Conservation (phyloP, 2,888 invertebrate genomes). For the Maniola hyperantus region DNA sequence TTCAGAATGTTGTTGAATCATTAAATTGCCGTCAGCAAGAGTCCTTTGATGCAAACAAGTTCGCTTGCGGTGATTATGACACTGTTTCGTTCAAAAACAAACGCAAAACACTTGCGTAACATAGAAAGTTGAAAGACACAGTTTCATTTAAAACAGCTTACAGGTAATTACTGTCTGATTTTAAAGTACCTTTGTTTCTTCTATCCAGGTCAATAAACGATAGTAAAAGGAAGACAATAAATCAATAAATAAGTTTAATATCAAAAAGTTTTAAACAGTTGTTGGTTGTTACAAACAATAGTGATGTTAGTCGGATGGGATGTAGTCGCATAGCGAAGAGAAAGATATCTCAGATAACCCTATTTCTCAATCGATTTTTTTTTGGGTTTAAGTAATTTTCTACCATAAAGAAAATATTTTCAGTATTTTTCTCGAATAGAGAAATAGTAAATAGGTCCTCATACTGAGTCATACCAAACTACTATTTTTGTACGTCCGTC, state of each 20-base stretch:
- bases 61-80: constrained; percentile 51
- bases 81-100: constrained; percentile 57
- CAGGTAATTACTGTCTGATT: constrained; percentile 1
- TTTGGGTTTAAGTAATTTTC: too few species aligned
- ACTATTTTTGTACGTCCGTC: too few species aligned
- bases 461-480: too few species aligned
- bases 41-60: constrained; percentile 42
- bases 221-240: background rate
- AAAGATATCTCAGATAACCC: background rate
- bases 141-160: constrained; percentile 16
- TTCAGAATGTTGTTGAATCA: constrained; percentile 38
- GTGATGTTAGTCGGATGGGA: background rate
- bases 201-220: background rate
- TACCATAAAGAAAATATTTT: too few species aligned
- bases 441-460: too few species aligned
- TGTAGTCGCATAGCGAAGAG: background rate
- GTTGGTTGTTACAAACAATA: too few species aligned
- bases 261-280: background rate
- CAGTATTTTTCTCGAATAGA: too few species aligned
- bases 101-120: constrained; percentile 59
- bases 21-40: constrained; percentile 28
- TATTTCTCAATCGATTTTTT: too few species aligned
- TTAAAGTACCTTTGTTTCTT: background rate
- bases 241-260: background rate
- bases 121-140: constrained; percentile 54